These are phyloP conservation scores for Notarius lentiginosus DNA, from an alignment of 2,113 vertebrate genomes.

Conservation along the genomic window DNA sequence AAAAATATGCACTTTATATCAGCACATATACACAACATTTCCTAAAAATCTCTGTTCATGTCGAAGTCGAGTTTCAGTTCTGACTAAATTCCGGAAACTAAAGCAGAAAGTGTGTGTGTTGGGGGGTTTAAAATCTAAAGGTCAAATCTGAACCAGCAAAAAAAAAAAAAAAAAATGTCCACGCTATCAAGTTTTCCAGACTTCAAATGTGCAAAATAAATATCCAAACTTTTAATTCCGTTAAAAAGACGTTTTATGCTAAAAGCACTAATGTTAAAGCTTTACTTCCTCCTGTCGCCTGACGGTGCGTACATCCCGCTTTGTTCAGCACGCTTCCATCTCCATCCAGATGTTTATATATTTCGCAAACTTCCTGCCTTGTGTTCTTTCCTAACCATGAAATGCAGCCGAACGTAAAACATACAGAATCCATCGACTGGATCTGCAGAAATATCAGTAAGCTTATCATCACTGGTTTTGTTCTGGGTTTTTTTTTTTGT, in stretches of 20 bases:
- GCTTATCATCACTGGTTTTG: neutral
- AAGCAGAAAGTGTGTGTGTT: neutral
- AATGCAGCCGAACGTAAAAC: neutral
- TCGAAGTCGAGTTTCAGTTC: neutral
- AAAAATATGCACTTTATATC: neutral
- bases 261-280: neutral
- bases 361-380: conserved; percentile 2
- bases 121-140: neutral
- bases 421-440: neutral
- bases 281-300: neutral
- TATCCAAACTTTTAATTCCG: neutral
- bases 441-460: neutral
- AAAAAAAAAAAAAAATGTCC: neutral
- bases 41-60: neutral
- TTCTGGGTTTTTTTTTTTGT: too few species aligned
- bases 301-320: neutral
- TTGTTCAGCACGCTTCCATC: neutral
- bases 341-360: neutral
- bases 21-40: neutral
- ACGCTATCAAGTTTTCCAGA: neutral
- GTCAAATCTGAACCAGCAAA: conserved; percentile 4
- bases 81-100: neutral
- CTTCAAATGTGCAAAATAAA: neutral
- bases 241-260: neutral
- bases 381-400: neutral